phyloP scores from a whole-genome alignment of 2,113 vertebrate genomes.

The Engystomops pustulosus region DNA sequence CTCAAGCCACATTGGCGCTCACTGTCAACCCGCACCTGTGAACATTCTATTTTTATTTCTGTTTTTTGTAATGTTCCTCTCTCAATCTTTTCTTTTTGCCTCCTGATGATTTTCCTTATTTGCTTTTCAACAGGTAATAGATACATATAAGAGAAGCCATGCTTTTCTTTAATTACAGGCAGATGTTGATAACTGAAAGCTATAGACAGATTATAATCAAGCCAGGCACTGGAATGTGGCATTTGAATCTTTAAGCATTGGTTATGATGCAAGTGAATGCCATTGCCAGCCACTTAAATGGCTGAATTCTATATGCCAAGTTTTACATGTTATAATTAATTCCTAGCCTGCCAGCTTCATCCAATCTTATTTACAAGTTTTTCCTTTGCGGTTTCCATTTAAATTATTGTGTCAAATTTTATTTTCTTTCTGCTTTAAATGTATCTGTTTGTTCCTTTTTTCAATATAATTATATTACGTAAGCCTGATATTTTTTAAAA shows the following conservation, averaged over 20 bases:
- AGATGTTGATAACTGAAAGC: neutral
- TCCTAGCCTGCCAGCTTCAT: neutral
- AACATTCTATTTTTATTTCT: neutral
- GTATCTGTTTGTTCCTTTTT: too few relatives aligned
- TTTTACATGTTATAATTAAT: constrained; percentile 28
- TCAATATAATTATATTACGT: neutral
- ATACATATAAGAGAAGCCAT: neutral
- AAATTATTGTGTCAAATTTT: neutral
- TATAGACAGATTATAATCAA: constrained; percentile 21
- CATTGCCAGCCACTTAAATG: constrained; percentile 22
- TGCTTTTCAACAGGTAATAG: neutral
- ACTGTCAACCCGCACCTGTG: neutral
- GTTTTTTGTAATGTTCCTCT: neutral
- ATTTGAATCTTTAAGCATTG: neutral
- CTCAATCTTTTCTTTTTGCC: neutral
- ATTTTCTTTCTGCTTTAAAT: neutral
- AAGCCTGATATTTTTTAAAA: neutral
- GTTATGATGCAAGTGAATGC: neutral
- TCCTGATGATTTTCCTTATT: neutral
- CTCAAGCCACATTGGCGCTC: too few relatives aligned
- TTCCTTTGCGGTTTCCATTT: constrained; percentile 24
- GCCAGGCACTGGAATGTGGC: constrained; percentile 6
- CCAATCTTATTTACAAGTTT: constrained; percentile 10
- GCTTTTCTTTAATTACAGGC: neutral
- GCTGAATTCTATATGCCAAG: constrained; percentile 4